Evolutionary conservation across 2,888 invertebrate genomes (phyloP).

Genomic region (Drosophila koepferae): DNA sequence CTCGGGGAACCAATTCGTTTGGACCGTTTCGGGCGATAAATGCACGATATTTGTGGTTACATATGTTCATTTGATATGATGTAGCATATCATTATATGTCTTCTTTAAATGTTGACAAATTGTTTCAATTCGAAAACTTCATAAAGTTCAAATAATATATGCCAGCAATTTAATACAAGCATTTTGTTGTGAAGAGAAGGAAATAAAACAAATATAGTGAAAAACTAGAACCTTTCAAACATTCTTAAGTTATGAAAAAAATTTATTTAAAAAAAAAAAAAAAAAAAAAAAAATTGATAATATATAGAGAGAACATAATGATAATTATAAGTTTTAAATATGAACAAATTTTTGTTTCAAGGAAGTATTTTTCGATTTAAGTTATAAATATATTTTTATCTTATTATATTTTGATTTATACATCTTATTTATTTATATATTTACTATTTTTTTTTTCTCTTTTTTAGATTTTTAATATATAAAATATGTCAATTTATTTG

Average conservation of each 20-base stretch:
- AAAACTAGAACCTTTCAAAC: neutral
- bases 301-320: no score
- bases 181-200: neutral
- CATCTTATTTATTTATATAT: no score
- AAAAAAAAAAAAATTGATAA: neutral
- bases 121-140: neutral
- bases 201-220: neutral
- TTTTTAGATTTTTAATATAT: no score
- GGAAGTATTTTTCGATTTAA: no score
- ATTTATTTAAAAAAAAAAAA: neutral
- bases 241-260: neutral
- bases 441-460: no score
- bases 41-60: slow-evolving; percentile 14
- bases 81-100: slow-evolving; percentile 1
- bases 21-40: slow-evolving; percentile 15
- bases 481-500: no score
- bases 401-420: no score
- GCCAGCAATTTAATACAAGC: neutral
- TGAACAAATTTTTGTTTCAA: no score
- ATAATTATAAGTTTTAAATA: no score
- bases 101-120: slow-evolving; percentile 11
- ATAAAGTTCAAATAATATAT: neutral
- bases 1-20: slow-evolving; percentile 40
- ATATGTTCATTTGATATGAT: slow-evolving; percentile 11
- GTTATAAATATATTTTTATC: no score